Evolutionary conservation across 2,888 invertebrate genomes (phyloP).

Genomic region (Andricus curvator): DNA sequence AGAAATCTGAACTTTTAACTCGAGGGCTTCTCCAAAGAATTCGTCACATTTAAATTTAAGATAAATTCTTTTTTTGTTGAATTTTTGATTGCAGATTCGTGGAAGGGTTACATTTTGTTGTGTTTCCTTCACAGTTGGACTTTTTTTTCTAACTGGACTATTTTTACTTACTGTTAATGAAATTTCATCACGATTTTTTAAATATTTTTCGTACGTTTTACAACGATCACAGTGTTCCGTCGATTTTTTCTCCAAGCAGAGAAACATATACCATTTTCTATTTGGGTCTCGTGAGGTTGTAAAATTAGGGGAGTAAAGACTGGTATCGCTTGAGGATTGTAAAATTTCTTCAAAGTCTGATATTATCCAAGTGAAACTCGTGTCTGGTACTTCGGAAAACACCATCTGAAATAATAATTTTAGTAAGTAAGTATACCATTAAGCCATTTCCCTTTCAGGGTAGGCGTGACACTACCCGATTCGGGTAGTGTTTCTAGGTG

Average conservation of each 20-base stretch:
- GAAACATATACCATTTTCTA: not conserved
- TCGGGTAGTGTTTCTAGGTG: too few species aligned
- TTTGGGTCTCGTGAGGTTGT: constrained; percentile 1
- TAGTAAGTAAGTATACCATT: too few species aligned
- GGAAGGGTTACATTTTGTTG: not conserved
- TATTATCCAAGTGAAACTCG: constrained; percentile 21
- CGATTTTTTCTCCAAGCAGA: too few species aligned
- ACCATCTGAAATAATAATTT: too few species aligned
- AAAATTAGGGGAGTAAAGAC: too few species aligned
- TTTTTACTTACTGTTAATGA: not conserved
- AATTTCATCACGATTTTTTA: too few species aligned
- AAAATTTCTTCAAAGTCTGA: not conserved
- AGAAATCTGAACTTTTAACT: not conserved
- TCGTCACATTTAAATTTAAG: not conserved
- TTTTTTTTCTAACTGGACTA: not conserved
- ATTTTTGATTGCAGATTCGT: not conserved
- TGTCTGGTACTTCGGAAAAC: not conserved
- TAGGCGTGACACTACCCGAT: too few species aligned
- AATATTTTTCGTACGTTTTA: too few species aligned
- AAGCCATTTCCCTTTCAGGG: too few species aligned
- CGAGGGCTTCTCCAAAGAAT: not conserved
- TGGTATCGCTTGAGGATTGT: too few species aligned
- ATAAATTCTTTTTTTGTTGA: not conserved
- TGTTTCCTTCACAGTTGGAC: not conserved
- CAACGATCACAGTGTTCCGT: too few species aligned